A percentile compares a stretch with the other conserved stretches of the same genome.
Evolutionary conservation across 2,888 invertebrate genomes (phyloP).

Genomic region (Boloria euphrosyne): DNA sequence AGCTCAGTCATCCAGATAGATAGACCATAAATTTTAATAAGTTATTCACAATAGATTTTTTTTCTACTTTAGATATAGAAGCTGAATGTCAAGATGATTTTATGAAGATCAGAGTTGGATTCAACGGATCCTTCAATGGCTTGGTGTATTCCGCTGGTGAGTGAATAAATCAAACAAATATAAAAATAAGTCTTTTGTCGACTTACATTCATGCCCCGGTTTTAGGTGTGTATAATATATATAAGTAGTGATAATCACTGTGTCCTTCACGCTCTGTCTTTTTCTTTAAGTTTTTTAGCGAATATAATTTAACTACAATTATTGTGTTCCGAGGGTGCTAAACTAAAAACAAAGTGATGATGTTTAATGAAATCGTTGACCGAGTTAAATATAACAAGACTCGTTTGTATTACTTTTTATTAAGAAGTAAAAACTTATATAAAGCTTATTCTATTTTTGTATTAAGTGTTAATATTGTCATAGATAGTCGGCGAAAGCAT

Average conservation of each 20-base stretch:
- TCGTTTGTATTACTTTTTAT: too few species aligned
- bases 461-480: background rate
- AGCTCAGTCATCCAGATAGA: too few species aligned
- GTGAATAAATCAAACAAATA: slow-evolving; percentile 26
- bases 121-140: slow-evolving; percentile 95
- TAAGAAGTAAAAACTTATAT: background rate
- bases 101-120: slow-evolving; percentile 96
- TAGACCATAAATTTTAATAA: background rate
- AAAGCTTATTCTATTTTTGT: background rate
- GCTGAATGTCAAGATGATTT: slow-evolving; percentile 97
- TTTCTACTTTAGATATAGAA: slow-evolving; percentile 88
- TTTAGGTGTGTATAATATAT: too few species aligned
- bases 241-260: too few species aligned
- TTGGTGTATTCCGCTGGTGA: slow-evolving; percentile 94
- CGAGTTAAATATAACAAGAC: too few species aligned
- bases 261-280: too few species aligned
- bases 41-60: background rate
- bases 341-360: background rate
- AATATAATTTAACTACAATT: too few species aligned
- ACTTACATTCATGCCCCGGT: too few species aligned
- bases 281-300: too few species aligned
- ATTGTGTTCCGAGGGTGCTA: too few species aligned
- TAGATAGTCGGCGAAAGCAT: slow-evolving; percentile 11
- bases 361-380: background rate
- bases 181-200: background rate